Evolutionary conservation across 1,140 invertebrate genomes (phyloP).

Genomic region (Halyomorpha halys): DNA sequence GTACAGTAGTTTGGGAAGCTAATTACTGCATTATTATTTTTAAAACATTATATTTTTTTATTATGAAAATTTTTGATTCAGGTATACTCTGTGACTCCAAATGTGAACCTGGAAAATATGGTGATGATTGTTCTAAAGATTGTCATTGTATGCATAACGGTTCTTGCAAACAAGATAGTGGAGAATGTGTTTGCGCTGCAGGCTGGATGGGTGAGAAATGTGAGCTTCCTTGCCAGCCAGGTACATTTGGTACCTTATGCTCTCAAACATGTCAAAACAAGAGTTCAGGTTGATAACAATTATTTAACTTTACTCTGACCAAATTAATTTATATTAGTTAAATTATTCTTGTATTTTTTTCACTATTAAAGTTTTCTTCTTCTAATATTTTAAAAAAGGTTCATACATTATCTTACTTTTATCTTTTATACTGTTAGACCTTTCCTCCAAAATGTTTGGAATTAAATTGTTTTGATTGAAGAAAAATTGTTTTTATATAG

Average conservation of each 20-base stretch:
- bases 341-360: no score
- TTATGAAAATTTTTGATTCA: slow-evolving; percentile 34
- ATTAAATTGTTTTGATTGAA: no score
- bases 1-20: no score
- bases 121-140: slow-evolving; percentile 58
- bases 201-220: slow-evolving; percentile 77
- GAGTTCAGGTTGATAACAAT: slow-evolving; percentile 43
- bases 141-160: slow-evolving; percentile 79
- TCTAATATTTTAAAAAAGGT: no score
- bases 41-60: not conserved
- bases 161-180: slow-evolving; percentile 70
- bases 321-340: no score
- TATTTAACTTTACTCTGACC: no score
- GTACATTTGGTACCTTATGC: slow-evolving; percentile 72
- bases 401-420: no score
- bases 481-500: no score
- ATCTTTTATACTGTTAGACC: no score
- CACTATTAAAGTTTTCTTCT: no score
- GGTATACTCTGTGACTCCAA: slow-evolving; percentile 72
- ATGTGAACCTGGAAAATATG: slow-evolving; percentile 69
- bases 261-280: slow-evolving; percentile 63
- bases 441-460: no score
- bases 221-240: slow-evolving; percentile 56
- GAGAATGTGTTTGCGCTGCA: slow-evolving; percentile 69
- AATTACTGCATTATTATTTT: no score